Evolutionary conservation across 2,888 invertebrate genomes (phyloP), one percentile per base, ranked within the genome.

Genomic region (Herminia tarsipennalis): DNA sequence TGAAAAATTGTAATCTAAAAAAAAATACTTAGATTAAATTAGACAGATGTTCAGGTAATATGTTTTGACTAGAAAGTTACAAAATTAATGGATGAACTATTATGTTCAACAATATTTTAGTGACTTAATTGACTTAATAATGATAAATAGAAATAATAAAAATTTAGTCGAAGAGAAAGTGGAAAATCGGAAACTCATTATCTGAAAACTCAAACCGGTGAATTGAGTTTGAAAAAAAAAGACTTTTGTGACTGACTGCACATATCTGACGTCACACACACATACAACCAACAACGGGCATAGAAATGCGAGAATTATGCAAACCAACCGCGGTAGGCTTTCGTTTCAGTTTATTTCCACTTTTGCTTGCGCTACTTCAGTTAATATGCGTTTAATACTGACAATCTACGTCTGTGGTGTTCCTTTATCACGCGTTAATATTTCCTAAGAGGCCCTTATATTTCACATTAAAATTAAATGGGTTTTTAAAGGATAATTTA

Each of bases 291-390:
- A 46, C 34, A 54, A 48, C 49, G 54, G 71, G 83, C 80, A 83
- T 83, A 77, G 69, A 76, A 82, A 84, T 75, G 76, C 39, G 73
- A 56, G 58, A 78, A 83, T 83, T 85, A 84, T 85, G 83, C 64
- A 78, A 83, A 83, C 66, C 66, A 65, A 54, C 34, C 44, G 71
- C 70, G 71, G n/a, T 70, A 70, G 47, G 51, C 62, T 73, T 68
- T 71, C 72, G 68, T 69, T 72, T 73, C 73, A 54, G 47, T 67
- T 64, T 66, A 62, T 67, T 64, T 40, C 46, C 42, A 53, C 53
- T 58, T 56, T 49, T 42, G 21, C 50, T 18, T 2, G 45, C 43
- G 36, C 41, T 50, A 63, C 52, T 51, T 33, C 43, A 9, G 51
- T 61, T 65, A 61, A 64, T 65, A 64, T 47, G 6, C 43, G 41